Conservation (phyloP, 2,888 invertebrate species). For the Diaphora mendica region DNA sequence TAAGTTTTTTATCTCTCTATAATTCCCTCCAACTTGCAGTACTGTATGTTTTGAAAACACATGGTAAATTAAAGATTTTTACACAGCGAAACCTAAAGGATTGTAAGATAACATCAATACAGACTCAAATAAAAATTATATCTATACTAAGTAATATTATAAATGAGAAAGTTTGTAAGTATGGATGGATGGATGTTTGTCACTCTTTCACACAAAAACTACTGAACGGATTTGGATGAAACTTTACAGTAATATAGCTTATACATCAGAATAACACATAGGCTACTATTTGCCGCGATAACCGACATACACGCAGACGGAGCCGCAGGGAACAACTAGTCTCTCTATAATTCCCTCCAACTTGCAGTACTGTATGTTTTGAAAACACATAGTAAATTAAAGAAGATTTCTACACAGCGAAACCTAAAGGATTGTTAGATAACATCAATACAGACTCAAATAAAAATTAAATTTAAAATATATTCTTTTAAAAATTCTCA, state of each 20-base stretch:
- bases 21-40: not conserved
- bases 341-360: too few species aligned
- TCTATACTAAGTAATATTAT: too few species aligned
- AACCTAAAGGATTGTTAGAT: not conserved
- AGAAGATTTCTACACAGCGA: not conserved
- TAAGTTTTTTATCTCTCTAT: not conserved
- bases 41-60: not conserved
- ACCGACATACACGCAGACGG: too few species aligned
- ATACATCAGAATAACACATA: too few species aligned
- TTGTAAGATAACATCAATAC: not conserved
- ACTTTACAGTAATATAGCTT: too few species aligned
- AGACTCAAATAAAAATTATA: slow-evolving; percentile 6
- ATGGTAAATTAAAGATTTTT: not conserved
- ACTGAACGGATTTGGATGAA: too few species aligned
- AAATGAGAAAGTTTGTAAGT: too few species aligned
- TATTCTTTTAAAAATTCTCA: not conserved
- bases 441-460: not conserved
- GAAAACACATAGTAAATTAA: not conserved
- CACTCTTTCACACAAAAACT: too few species aligned
- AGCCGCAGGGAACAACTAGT: too few species aligned
- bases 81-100: not conserved
- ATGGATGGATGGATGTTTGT: too few species aligned
- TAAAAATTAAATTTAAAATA: slow-evolving; percentile 8
- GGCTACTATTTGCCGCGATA: too few species aligned
- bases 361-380: not conserved